Base-by-base conservation (phyloP, 2,888 invertebrate species). In the Idaea dimidiata region DNA sequence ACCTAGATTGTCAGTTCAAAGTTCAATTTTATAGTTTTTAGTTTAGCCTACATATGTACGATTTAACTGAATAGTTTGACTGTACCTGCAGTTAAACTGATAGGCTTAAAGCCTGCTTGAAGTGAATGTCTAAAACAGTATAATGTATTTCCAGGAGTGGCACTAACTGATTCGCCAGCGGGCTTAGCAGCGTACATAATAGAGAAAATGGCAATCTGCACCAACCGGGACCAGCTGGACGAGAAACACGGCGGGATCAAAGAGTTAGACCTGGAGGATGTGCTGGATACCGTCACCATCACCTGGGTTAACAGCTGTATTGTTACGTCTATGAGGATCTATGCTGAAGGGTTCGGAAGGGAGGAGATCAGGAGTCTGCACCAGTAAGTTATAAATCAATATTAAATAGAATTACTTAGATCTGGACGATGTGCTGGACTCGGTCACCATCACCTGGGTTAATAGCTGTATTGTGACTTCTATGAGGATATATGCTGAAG, bases 131-230 rank as follows among this genome's bases (percentile, higher is more conserved):
- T 7, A 18, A 32, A 55, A 54, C 3, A 33, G 10, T 14, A 10
- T 8, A 8, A 17, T 0, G 53, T 67, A 7, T 63, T 59, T 53
- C 10, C 72, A 94, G 96, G 96, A 17, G 89, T 93, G 6, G 95
- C 91, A 0, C 80, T 97, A 31, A 87, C 93, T 32, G 95, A 96
- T 72, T 95, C 96, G 0, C 97, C 97, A 0, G 91, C 94, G 1
- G 97, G 96, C 17, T 86, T 97, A 60, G 96, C 96, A 0, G 95
- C 95, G 0, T 97, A 97, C 74, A 95, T 97, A 61, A 80, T 97
- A 61, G 96, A 97, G 79, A 96, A 96, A 81, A 96, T 96, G 83
- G 94, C 95, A 17, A 93, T 94, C 0, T 95, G 95, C 94, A 96
- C 95, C 0, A 93, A 95, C 0, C 24, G 17, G 0, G 63, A 65